Conservation (phyloP, 2,113 vertebrate species). For the Megaleporinus macrocephalus region DNA sequence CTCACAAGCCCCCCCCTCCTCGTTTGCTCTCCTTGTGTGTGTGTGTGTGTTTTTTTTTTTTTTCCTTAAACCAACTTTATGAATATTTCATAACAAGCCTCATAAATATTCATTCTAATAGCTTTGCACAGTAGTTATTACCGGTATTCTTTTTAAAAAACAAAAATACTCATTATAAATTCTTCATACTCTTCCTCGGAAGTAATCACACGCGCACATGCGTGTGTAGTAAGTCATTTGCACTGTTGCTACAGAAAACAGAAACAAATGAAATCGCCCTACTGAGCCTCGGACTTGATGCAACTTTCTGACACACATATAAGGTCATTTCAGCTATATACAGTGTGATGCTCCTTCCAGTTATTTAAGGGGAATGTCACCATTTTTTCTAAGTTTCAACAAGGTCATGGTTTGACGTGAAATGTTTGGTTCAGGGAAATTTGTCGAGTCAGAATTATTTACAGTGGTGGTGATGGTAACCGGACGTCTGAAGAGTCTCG, state of each 20-base stretch:
- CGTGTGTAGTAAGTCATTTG: conserved; percentile 39
- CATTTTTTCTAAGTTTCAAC: neutral
- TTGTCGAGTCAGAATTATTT: too few species aligned
- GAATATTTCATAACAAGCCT: conserved; percentile 96
- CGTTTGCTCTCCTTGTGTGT: conserved; percentile 62
- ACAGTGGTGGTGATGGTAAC: too few species aligned
- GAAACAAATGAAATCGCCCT: conserved; percentile 41
- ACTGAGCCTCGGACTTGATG: conserved; percentile 21
- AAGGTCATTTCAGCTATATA: neutral
- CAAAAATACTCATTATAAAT: conserved; percentile 98
- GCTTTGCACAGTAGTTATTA: conserved; percentile 97
- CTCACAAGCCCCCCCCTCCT: conserved; percentile 52
- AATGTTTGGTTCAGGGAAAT: neutral
- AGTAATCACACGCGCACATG: conserved; percentile 67
- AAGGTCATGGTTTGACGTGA: neutral
- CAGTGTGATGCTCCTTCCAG: neutral
- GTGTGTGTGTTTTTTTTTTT: conserved; percentile 65
- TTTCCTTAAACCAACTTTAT: conserved; percentile 82
- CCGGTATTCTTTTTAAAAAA: conserved; percentile 89
- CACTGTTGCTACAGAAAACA: conserved; percentile 38
- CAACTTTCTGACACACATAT: neutral
- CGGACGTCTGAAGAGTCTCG: too few species aligned
- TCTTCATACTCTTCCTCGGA: conserved; percentile 82
- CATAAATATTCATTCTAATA: conserved; percentile 99
- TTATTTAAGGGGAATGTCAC: too few species aligned